These are phyloP conservation scores for Ptilonorhynchus violaceus DNA, from an alignment of 2,113 vertebrate species.

Conservation along the genomic window DNA sequence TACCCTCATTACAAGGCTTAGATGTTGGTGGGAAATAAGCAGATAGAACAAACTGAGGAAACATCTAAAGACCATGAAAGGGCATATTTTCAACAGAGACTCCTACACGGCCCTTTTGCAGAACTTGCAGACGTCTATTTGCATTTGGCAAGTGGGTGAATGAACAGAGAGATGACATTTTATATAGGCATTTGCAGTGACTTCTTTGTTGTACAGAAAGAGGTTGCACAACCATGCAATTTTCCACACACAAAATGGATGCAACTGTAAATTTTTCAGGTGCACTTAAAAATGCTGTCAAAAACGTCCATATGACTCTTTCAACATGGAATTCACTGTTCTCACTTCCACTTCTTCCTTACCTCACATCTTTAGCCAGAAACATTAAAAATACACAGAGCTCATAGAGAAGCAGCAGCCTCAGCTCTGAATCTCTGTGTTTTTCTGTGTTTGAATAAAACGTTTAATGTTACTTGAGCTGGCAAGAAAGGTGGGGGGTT, in stretches of 20 bases:
- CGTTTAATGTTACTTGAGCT: constrained; percentile 59
- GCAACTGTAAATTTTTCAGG: constrained; percentile 4
- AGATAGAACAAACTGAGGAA: constrained; percentile 7
- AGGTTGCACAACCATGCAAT: neutral
- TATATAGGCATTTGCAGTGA: neutral
- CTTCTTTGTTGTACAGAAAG: neutral
- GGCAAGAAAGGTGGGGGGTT: constrained; percentile 28
- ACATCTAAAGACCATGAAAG: neutral
- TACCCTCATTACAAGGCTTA: neutral
- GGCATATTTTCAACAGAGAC: neutral
- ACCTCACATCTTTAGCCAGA: constrained; percentile 54
- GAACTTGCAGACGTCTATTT: constrained; percentile 11
- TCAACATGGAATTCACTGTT: constrained; percentile 47
- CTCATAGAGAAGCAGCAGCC: constrained; percentile 22
- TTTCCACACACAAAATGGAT: neutral
- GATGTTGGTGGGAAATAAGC: neutral
- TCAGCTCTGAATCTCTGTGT: constrained; percentile 4
- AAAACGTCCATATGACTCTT: constrained; percentile 46
- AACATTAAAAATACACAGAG: constrained; percentile 40
- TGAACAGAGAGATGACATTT: constrained; percentile 31
- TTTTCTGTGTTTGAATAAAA: constrained; percentile 57
- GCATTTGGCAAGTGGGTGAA: constrained; percentile 28
- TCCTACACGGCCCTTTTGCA: neutral
- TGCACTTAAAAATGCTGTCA: constrained; percentile 14
- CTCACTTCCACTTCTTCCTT: constrained; percentile 46